Evolutionary conservation across 2,888 invertebrate species (phyloP).

Genomic region (Microplitis manilae): DNA sequence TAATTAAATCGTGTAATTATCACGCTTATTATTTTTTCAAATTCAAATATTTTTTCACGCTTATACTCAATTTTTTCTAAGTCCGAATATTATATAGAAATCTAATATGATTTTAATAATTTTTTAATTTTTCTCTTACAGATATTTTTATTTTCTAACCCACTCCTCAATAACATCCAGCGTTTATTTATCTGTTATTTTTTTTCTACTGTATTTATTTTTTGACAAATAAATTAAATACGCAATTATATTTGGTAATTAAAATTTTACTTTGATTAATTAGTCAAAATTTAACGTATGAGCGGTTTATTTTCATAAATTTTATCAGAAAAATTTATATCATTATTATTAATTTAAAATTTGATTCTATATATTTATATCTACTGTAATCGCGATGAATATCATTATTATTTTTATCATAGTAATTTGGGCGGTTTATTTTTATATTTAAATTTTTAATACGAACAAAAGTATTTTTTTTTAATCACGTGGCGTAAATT

Average conservation of each 20-base stretch:
- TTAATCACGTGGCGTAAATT: conserved; percentile 19
- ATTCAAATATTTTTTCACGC: conserved; percentile 23
- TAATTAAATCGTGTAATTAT: conserved; percentile 26
- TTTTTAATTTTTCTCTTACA: too few species aligned
- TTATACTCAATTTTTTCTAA: neutral
- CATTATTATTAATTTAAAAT: neutral
- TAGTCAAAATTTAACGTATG: conserved; percentile 16
- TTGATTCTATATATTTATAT: too few species aligned
- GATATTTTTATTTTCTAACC: too few species aligned
- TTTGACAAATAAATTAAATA: too few species aligned
- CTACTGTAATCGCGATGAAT: too few species aligned
- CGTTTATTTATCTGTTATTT: too few species aligned
- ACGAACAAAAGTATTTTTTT: conserved; percentile 22
- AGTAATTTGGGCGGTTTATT: conserved; percentile 25
- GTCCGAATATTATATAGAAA: conserved; percentile 53
- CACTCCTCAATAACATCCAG: too few species aligned
- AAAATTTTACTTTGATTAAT: conserved; percentile 43
- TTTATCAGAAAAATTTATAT: conserved; percentile 6
- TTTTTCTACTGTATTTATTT: too few species aligned
- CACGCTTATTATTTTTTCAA: conserved; percentile 38
- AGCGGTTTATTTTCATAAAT: conserved; percentile 40
- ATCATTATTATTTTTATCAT: conserved; percentile 8
- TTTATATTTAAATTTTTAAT: conserved; percentile 19
- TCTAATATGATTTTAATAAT: conserved; percentile 50
- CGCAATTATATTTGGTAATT: too few species aligned